Evolutionary conservation across 2,888 invertebrate species (phyloP), one percentile per base, ranked within the genome.

Genomic region (Trachelus iudaicus): DNA sequence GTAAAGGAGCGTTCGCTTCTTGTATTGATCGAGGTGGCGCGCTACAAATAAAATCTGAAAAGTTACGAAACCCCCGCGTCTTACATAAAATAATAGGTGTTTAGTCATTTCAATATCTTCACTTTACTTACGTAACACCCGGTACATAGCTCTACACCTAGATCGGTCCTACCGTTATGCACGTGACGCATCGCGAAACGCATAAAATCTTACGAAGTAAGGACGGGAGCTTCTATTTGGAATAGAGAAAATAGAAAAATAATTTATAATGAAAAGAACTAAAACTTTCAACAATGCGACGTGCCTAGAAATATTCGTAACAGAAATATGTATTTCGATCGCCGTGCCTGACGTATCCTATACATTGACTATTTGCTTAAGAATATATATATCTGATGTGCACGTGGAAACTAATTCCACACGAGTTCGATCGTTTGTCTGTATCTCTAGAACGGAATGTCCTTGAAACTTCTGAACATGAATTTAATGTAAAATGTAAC

Each of bases 1-100:
- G 56, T 23, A 23, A 37, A 69, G 73, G 77, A 75, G 73, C 74
- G 75, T 75, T 74, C 68, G 75, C 37, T 23, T 56, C 71, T 69
- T 31, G 76, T 78, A 78, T 78, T 76, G 78, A 78, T 78, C 78
- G 75, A 33, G 56, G 56, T 40, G 30, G 40, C 33, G 69, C 34
- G 11, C 15, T 71, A 13, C 31, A 35, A 35, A 69, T 35, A 40
- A 37, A 73, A 76, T 79, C 75, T 73, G 79, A 81, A 56, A 79
- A 79, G 79, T 83, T 80, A 83, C 75, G 83, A 83, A 83, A 83
- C 83, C 35, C 35, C 75, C 31, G 33, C n/a, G 35, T 80, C 80
- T 83, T 83, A 83, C 77, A 80, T 81, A 83, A 83, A 83, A 83
- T 56, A 56, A 56, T 81, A 79, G 69, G 69, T 37, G 40, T 75